Evolutionary conservation across 2,888 invertebrate genomes (phyloP).

Genomic region (Ganaspis brasiliensis): DNA sequence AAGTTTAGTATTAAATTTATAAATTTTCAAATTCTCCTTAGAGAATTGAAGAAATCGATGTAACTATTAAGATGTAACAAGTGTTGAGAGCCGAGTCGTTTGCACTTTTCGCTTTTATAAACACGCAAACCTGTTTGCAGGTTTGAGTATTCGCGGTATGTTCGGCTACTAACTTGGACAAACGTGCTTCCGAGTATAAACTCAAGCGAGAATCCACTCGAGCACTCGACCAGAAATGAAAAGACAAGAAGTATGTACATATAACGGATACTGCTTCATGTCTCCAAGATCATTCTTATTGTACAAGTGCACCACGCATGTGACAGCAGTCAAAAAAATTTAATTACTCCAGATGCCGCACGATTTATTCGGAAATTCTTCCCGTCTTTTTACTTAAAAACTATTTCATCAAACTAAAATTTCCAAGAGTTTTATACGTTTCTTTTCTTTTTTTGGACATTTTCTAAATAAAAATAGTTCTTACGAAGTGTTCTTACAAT

Average conservation of each 20-base stretch:
- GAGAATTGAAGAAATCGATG: background rate
- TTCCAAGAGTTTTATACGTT: no score
- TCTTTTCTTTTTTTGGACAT: no score
- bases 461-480: no score
- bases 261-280: constrained; percentile 19
- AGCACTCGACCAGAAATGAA: constrained; percentile 14
- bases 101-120: constrained; percentile 28
- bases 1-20: no score
- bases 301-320: background rate
- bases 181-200: constrained; percentile 17
- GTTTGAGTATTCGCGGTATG: constrained; percentile 12
- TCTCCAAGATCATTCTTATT: background rate
- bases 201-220: background rate
- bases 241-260: constrained; percentile 5
- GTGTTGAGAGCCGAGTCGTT: constrained; percentile 11
- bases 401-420: no score
- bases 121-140: constrained; percentile 19
- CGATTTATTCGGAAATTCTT: no score
- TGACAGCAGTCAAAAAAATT: background rate
- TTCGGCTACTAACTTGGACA: constrained; percentile 10
- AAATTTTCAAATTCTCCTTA: no score
- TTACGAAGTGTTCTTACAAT: no score
- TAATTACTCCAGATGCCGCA: no score
- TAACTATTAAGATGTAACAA: constrained; percentile 48
- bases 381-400: no score